These are phyloP conservation scores for Amblyopsis hoosieri DNA, from an alignment of 2,797 vertebrate species.

Conservation along the genomic window DNA sequence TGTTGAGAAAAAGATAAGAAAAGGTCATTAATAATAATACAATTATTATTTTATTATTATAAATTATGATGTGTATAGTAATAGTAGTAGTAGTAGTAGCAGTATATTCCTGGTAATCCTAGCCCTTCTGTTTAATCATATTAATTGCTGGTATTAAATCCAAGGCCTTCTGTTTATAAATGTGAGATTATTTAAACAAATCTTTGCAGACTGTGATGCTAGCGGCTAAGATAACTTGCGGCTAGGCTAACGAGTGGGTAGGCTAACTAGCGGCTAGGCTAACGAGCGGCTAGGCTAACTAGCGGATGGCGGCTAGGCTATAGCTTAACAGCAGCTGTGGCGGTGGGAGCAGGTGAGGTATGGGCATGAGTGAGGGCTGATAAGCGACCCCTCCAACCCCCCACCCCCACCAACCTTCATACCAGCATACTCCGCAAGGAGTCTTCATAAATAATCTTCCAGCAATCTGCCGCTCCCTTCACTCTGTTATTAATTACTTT, in stretches of 20 bases:
- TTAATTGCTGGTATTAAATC: too few relatives aligned
- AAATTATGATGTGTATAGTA: too few relatives aligned
- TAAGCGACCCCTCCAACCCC: conserved; percentile 13
- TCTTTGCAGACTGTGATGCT: conserved; percentile 24
- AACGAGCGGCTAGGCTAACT: conserved; percentile 64
- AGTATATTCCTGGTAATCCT: too few relatives aligned
- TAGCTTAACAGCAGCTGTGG: conserved; percentile 61
- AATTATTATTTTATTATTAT: too few relatives aligned
- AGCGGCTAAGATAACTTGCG: conserved; percentile 35
- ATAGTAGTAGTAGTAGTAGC: too few relatives aligned
- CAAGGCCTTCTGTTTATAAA: too few relatives aligned
- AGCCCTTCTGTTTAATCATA: too few relatives aligned
- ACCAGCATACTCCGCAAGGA: conserved; percentile 63
- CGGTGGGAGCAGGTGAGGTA: conserved; percentile 75
- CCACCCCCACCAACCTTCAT: conserved; percentile 10
- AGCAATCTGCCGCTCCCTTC: conserved; percentile 81
- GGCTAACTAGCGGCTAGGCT: conserved; percentile 54
- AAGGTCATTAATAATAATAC: too few relatives aligned
- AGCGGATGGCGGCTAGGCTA: neutral
- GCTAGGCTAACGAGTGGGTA: conserved; percentile 54
- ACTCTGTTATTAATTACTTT: conserved; percentile 83
- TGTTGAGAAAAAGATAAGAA: too few relatives aligned
- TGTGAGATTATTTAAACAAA: conserved; percentile 23
- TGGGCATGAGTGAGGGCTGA: conserved; percentile 51
- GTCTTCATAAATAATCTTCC: conserved; percentile 85